A percentile compares a stretch with the other conserved stretches of the same genome.
phyloP scores from a whole-genome alignment of 2,888 invertebrate genomes.

The Bugula neritina region DNA sequence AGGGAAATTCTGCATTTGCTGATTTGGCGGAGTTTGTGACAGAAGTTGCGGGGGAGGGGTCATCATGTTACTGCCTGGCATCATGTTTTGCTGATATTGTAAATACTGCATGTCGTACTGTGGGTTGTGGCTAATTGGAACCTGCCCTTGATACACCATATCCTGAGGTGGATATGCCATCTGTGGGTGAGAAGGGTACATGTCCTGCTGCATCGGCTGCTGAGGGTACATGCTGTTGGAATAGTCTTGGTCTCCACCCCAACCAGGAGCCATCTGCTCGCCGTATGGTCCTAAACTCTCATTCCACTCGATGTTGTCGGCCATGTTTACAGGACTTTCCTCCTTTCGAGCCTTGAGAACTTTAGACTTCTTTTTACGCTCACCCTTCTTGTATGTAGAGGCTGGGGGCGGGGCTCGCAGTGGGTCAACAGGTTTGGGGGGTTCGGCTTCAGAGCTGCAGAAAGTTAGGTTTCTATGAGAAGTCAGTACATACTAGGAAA shows the following conservation, averaged over 20 bases:
- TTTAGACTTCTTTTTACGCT: background rate
- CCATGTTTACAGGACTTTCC: background rate
- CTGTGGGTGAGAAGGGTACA: background rate
- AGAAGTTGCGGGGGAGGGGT: no score
- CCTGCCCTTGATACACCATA: background rate
- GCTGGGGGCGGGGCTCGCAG: slow-evolving; percentile 11
- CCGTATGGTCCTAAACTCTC: background rate
- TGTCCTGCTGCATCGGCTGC: background rate
- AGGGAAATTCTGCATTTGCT: background rate
- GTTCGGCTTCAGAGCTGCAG: background rate
- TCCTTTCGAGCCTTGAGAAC: background rate
- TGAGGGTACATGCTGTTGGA: background rate
- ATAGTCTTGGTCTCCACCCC: background rate
- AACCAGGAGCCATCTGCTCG: background rate
- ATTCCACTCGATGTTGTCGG: background rate
- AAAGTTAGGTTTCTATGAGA: no score
- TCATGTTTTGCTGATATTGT: background rate
- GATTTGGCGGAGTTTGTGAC: background rate
- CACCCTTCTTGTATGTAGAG: slow-evolving; percentile 16
- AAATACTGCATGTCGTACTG: background rate
- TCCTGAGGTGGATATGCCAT: background rate
- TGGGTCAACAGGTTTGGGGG: slow-evolving; percentile 19
- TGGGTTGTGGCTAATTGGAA: background rate
- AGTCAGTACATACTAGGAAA: no score
- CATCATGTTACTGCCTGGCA: no score